Evolutionary conservation across 2,888 invertebrate species (phyloP).

Genomic region (Mechanitis messenoides): DNA sequence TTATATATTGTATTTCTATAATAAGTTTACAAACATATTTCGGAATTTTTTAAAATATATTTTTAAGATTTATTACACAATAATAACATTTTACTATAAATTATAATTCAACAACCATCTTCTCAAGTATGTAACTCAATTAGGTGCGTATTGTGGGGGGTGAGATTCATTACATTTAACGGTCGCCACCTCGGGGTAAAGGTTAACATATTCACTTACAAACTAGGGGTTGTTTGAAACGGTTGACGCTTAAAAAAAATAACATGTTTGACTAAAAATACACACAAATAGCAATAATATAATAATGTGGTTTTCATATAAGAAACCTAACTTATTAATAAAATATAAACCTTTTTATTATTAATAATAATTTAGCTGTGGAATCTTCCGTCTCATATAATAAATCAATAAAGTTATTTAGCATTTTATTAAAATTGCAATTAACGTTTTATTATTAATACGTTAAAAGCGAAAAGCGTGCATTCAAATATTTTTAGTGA

Average conservation of each 20-base stretch:
- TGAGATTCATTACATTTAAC: constrained; percentile 50
- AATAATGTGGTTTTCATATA: too few relatives aligned
- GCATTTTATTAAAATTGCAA: constrained; percentile 14
- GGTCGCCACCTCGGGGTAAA: constrained; percentile 52
- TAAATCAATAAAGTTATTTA: constrained; percentile 1
- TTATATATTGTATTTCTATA: too few relatives aligned
- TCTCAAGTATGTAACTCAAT: constrained; percentile 16
- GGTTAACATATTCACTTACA: constrained; percentile 66
- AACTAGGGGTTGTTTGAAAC: constrained; percentile 39
- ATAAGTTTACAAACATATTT: too few relatives aligned
- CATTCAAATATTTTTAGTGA: not conserved
- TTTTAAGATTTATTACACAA: too few relatives aligned
- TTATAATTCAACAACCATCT: constrained; percentile 11
- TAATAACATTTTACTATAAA: not conserved
- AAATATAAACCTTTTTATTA: too few relatives aligned
- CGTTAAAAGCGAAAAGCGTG: not conserved
- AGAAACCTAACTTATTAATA: too few relatives aligned
- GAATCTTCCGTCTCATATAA: not conserved
- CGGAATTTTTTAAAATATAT: too few relatives aligned
- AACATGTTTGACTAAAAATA: constrained; percentile 1
- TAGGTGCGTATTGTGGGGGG: constrained; percentile 26
- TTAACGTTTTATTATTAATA: constrained; percentile 9
- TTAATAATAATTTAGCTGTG: too few relatives aligned
- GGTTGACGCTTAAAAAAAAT: constrained; percentile 31
- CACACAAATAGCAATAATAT: too few relatives aligned